Conservation (phyloP, 2,888 invertebrate species). For the Muscina levida region DNA sequence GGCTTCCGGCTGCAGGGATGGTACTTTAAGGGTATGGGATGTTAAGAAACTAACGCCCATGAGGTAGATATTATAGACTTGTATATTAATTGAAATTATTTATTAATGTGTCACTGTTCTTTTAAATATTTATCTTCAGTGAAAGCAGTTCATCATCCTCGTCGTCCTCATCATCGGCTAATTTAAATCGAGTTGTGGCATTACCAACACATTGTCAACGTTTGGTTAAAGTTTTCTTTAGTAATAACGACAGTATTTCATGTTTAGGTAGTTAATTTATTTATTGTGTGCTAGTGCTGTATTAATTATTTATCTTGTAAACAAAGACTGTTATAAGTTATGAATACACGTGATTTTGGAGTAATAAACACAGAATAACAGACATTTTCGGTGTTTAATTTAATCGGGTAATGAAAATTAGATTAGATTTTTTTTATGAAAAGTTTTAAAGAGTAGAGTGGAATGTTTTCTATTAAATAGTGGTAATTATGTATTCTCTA, state of each 20-base stretch:
- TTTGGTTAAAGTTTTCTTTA: conserved; percentile 76
- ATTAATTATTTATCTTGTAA: conserved; percentile 2
- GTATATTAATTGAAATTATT: background rate
- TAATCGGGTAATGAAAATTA: too few species aligned
- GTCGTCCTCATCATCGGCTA: conserved; percentile 70
- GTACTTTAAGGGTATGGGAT: conserved; percentile 85
- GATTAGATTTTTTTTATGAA: too few species aligned
- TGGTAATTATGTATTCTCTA: too few species aligned
- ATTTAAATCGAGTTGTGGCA: conserved; percentile 74
- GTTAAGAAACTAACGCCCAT: conserved; percentile 74
- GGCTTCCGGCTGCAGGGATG: conserved; percentile 86
- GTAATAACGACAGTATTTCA: conserved; percentile 74
- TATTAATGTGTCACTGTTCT: background rate
- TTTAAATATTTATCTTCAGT: conserved; percentile 60
- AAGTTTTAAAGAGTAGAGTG: too few species aligned
- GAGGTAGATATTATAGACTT: conserved; percentile 66
- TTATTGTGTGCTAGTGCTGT: background rate
- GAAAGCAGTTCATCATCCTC: conserved; percentile 69
- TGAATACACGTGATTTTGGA: background rate
- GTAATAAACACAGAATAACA: background rate
- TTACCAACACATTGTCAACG: conserved; percentile 75
- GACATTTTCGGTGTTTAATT: background rate
- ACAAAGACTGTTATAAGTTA: conserved; percentile 21
- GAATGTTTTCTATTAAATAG: too few species aligned
- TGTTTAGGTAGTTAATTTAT: conserved; percentile 74